These are phyloP conservation scores for Atrina japonica DNA, from an alignment of 2,888 invertebrate species.

Conservation along the genomic window DNA sequence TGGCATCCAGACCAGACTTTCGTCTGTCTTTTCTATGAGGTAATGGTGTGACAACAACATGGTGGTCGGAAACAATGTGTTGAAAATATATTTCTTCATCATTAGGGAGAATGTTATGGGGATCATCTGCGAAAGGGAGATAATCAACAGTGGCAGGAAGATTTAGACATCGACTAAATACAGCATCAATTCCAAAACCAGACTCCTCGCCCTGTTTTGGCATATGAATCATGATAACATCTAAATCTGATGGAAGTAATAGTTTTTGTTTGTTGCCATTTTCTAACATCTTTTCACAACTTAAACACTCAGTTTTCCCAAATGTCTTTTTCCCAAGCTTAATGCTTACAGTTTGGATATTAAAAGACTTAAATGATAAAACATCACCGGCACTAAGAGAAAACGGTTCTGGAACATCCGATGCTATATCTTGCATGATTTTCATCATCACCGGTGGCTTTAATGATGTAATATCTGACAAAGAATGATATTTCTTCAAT, in stretches of 20 bases:
- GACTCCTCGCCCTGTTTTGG: conserved; percentile 48
- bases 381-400: conserved; percentile 65
- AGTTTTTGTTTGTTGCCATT: conserved; percentile 55
- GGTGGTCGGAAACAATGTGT: conserved; percentile 58
- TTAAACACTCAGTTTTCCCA: conserved; percentile 49
- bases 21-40: conserved; percentile 33
- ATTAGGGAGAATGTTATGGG: conserved; percentile 43
- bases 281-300: conserved; percentile 58
- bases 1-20: conserved; percentile 49
- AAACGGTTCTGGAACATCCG: conserved; percentile 68
- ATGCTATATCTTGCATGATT: conserved; percentile 66
- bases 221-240: conserved; percentile 54
- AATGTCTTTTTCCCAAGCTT: conserved; percentile 54
- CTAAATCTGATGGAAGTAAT: conserved; percentile 66
- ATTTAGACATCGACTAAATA: conserved; percentile 52
- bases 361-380: conserved; percentile 59
- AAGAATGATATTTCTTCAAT: conserved; percentile 55
- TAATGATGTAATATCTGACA: conserved; percentile 52
- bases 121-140: conserved; percentile 34
- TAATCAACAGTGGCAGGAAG: conserved; percentile 55
- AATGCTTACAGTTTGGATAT: conserved; percentile 59
- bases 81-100: conserved; percentile 53
- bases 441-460: conserved; percentile 55
- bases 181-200: conserved; percentile 53
- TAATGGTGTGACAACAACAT: conserved; percentile 58